These are phyloP conservation scores for Aphelinus atriplicis DNA, from an alignment of 1,140 invertebrate species.

Conservation along the genomic window DNA sequence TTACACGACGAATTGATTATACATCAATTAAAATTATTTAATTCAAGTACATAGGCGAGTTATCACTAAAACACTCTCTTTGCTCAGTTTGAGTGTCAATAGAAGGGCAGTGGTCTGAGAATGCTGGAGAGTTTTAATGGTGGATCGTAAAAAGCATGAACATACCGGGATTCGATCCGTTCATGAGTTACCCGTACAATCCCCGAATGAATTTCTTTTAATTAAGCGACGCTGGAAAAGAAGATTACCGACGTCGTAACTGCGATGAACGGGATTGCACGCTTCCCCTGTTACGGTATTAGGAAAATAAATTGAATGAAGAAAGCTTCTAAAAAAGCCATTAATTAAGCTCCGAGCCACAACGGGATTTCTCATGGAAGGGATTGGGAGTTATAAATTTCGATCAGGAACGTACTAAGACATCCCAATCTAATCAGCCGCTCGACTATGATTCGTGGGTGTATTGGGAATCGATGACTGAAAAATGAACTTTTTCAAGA, in stretches of 20 bases:
- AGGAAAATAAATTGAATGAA: conserved; percentile 42
- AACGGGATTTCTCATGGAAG: conserved; percentile 24
- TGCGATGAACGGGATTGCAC: conserved; percentile 47
- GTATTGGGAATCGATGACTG: neutral
- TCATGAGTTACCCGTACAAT: conserved; percentile 43
- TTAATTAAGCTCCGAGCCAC: conserved; percentile 39
- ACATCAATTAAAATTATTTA: too few species aligned
- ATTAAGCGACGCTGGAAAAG: conserved; percentile 52
- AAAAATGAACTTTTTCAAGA: neutral
- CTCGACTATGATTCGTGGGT: neutral
- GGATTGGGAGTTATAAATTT: conserved; percentile 32
- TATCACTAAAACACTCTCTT: too few species aligned
- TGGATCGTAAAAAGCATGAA: conserved; percentile 18
- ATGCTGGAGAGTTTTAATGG: conserved; percentile 22
- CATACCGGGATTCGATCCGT: conserved; percentile 47
- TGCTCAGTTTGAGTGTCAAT: conserved; percentile 2
- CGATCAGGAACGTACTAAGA: conserved; percentile 11
- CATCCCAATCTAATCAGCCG: conserved; percentile 8
- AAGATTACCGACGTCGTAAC: conserved; percentile 53
- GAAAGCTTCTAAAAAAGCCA: conserved; percentile 37
- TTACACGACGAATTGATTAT: neutral
- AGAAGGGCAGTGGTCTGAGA: neutral
- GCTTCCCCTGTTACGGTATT: conserved; percentile 34
- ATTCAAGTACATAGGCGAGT: too few species aligned
- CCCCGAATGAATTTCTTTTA: conserved; percentile 57